Evolutionary conservation across 1,140 invertebrate genomes (phyloP).

Genomic region (Stenopsyche tienmushanensis): DNA sequence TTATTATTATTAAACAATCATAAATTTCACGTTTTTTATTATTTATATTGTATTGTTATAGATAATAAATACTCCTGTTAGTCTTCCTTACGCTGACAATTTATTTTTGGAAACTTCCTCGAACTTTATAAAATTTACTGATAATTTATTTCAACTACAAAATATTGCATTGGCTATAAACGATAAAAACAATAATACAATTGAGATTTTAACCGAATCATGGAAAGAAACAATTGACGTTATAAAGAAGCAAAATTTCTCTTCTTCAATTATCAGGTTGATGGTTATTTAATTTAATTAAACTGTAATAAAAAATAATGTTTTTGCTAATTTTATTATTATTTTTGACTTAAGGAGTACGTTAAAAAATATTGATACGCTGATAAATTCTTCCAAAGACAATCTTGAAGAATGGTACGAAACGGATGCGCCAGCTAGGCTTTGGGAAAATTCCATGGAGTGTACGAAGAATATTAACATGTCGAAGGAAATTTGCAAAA

Average conservation of each 20-base stretch:
- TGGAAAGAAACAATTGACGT: conserved; percentile 45
- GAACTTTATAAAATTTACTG: conserved; percentile 46
- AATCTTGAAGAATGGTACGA: not conserved
- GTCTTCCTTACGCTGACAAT: conserved; percentile 30
- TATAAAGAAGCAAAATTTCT: conserved; percentile 51
- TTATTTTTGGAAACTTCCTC: conserved; percentile 48
- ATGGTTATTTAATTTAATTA: conserved; percentile 6
- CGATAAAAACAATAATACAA: not conserved
- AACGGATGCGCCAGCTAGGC: not conserved
- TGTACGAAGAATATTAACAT: conserved; percentile 11
- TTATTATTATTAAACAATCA: not conserved
- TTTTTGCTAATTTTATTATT: no score
- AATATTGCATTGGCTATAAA: not conserved
- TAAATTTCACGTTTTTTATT: not conserved
- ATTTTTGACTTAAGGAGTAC: conserved; percentile 44
- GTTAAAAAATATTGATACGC: conserved; percentile 45
- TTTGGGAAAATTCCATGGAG: conserved; percentile 32
- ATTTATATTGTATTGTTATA: not conserved
- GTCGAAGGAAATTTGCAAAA: conserved; percentile 9
- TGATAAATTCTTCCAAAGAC: conserved; percentile 42
- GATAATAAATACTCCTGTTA: not conserved
- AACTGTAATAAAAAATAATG: conserved; percentile 9
- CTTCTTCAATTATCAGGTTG: conserved; percentile 53
- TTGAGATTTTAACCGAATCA: conserved; percentile 32
- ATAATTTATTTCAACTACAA: conserved; percentile 42